These are phyloP conservation scores for Nowickia ferox DNA, from an alignment of 2,888 invertebrate species.

Conservation along the genomic window DNA sequence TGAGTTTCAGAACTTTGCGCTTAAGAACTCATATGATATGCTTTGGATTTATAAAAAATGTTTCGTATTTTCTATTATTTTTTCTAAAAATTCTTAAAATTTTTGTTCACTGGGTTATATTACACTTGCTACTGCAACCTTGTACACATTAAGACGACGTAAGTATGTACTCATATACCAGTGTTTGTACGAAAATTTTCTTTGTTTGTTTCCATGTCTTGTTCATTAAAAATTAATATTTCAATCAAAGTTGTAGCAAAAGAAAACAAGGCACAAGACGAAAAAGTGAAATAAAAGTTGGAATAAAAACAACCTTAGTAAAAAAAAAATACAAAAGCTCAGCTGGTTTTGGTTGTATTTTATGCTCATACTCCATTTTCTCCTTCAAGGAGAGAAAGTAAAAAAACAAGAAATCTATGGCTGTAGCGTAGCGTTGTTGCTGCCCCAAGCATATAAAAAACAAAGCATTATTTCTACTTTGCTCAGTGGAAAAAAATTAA, in stretches of 20 bases:
- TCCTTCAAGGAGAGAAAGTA: not conserved
- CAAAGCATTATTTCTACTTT: not conserved
- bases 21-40: too few species aligned
- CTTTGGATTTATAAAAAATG: not conserved
- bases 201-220: slow-evolving; percentile 71
- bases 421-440: not conserved
- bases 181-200: slow-evolving; percentile 51
- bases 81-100: not conserved
- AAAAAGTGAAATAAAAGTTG: slow-evolving; percentile 25
- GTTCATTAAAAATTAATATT: slow-evolving; percentile 75
- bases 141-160: slow-evolving; percentile 50
- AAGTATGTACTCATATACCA: slow-evolving; percentile 5
- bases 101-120: slow-evolving; percentile 16
- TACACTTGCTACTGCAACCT: slow-evolving; percentile 33
- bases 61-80: not conserved
- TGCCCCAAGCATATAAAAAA: not conserved
- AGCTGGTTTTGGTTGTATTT: slow-evolving; percentile 74
- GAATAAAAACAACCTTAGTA: not conserved
- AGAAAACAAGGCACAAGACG: slow-evolving; percentile 34
- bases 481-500: not conserved
- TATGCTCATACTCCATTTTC: slow-evolving; percentile 45
- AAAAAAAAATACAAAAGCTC: slow-evolving; percentile 57
- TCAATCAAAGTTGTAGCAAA: slow-evolving; percentile 73
- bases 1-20: too few species aligned
- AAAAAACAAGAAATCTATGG: slow-evolving; percentile 23